Percentiles rank a stretch among this genome's conserved stretches.
Conservation (phyloP, 2,888 invertebrate species). For the Drosophila fulvimacula region DNA sequence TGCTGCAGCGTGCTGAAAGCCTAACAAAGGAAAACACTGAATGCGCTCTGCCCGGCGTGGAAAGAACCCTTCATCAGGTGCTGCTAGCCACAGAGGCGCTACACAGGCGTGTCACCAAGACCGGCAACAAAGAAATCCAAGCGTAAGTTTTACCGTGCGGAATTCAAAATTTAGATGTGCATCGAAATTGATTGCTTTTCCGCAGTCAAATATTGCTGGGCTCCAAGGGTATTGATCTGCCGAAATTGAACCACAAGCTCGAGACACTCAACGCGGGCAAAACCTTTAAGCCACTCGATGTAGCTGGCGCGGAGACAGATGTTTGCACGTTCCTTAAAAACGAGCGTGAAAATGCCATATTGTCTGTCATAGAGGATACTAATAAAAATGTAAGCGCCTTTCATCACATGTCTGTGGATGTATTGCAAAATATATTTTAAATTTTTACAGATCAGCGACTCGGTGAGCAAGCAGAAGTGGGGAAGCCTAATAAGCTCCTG, state of each 20-base stretch:
- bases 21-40: conserved; percentile 94
- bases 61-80: conserved; percentile 95
- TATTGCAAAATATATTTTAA: neutral
- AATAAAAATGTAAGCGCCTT: conserved; percentile 89
- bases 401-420: neutral
- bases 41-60: conserved; percentile 93
- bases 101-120: conserved; percentile 93
- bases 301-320: conserved; percentile 94
- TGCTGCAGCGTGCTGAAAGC: conserved; percentile 96
- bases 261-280: conserved; percentile 94
- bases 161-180: conserved; percentile 40
- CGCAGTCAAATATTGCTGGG: conserved; percentile 94
- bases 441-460: conserved; percentile 86
- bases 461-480: conserved; percentile 89
- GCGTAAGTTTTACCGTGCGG: conserved; percentile 86
- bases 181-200: neutral
- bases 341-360: conserved; percentile 96
- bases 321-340: conserved; percentile 95
- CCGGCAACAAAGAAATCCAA: conserved; percentile 94
- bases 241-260: conserved; percentile 95
- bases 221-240: conserved; percentile 96
- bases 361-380: conserved; percentile 95
- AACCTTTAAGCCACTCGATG: conserved; percentile 94
- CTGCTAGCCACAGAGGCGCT: conserved; percentile 95
- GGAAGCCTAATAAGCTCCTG: conserved; percentile 94